phyloP scores from a whole-genome alignment of 2,797 vertebrate genomes.

The Cyclopterus lumpus region DNA sequence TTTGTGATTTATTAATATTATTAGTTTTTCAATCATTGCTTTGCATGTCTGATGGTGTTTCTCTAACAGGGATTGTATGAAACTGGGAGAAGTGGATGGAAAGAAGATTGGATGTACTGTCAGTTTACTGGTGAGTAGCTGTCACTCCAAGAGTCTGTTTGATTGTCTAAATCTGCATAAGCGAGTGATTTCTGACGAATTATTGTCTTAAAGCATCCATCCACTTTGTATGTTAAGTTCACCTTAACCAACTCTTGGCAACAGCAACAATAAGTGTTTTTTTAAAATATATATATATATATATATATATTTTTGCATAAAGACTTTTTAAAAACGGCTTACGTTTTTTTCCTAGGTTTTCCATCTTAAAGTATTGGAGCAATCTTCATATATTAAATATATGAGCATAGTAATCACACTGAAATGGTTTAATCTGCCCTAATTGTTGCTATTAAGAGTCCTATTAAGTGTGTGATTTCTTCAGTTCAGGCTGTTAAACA shows the following conservation, averaged over 20 bases:
- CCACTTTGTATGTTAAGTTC: not conserved
- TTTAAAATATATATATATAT: not conserved
- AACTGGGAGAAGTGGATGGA: conserved; percentile 97
- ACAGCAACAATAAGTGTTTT: too few relatives aligned
- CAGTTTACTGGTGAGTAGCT: conserved; percentile 92
- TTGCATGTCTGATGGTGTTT: conserved; percentile 17
- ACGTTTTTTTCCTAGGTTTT: not conserved
- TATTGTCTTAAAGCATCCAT: not conserved
- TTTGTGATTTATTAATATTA: not conserved
- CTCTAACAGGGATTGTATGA: conserved; percentile 94
- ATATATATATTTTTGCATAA: too few relatives aligned
- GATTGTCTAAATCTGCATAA: not conserved
- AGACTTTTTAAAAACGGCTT: not conserved
- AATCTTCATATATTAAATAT: not conserved
- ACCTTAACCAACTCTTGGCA: not conserved
- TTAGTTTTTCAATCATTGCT: not conserved
- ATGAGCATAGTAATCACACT: not conserved
- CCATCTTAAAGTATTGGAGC: not conserved
- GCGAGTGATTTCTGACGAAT: not conserved
- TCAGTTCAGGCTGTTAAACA: not conserved
- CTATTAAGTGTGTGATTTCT: not conserved
- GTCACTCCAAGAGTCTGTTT: conserved; percentile 14
- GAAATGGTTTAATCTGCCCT: not conserved
- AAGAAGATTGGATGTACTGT: conserved; percentile 99
- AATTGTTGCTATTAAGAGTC: not conserved